Base-by-base conservation (phyloP, 2,888 invertebrate genomes). In the Priapulus caudatus region DNA sequence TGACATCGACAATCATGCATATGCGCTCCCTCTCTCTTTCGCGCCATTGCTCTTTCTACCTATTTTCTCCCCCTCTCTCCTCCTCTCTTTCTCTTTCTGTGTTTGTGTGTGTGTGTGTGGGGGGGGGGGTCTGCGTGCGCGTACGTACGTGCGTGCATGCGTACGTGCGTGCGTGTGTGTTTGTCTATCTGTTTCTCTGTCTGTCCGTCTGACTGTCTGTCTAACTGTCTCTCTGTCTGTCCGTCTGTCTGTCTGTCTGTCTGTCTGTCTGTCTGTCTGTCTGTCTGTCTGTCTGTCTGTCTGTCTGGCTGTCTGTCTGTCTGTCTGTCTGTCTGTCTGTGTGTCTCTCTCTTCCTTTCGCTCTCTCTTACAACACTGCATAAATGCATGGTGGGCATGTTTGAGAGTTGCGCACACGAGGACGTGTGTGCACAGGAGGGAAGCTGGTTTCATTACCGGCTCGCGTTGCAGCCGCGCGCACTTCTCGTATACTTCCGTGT, bases 11-110 rank as follows among this genome's bases (percentile, higher is more conserved):
- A n/a, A n/a, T n/a, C n/a, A n/a, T n/a, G n/a, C n/a, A 52, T 45
- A 44, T 16, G 48, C 23, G 10, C 33, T 33, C 33, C n/a, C 33
- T 33, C 33, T 33, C 33, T 33, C 33, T 33, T n/a, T 33, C 33
- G 10, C 33, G 10, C 33, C n/a, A 10, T 33, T n/a, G 10, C 33
- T 33, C 33, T 33, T n/a, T 33, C 33, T 33, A 10, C n/a, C 33
- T 33, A 10, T 33, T n/a, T 33, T 33, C 33, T 33, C 33, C n/a
- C 33, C n/a, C 33, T 33, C 33, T 33, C 33, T 33, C 33, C n/a
- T n/a, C n/a, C 33, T 33, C 33, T 33, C 33, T 33, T n/a, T 33
- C 33, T 33, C 33, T 33, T n/a, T 33, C 33, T 33, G 10, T 33
- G 10, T 33, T n/a, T 33, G 10, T 33, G n/a, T n/a, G n/a, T n/a